Evolutionary conservation across 2,888 invertebrate genomes (phyloP).

Genomic region (Chouioia cunea): DNA sequence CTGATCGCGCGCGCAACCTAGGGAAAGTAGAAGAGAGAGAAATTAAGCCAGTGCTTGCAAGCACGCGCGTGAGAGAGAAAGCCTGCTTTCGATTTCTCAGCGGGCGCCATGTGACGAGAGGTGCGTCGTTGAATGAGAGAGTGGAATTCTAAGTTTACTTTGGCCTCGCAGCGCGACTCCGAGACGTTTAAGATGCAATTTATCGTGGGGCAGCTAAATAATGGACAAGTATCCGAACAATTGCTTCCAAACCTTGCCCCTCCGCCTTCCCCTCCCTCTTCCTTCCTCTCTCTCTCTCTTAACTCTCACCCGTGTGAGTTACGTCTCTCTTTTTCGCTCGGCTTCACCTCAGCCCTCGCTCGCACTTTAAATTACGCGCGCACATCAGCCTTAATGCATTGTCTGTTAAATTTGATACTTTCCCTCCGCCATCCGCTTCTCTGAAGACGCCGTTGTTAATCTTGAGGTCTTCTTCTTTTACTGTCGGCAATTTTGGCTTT

Average conservation of each 20-base stretch:
- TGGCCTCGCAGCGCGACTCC: conserved; percentile 23
- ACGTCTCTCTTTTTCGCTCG: conserved; percentile 7
- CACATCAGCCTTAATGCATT: conserved; percentile 2
- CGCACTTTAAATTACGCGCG: neutral
- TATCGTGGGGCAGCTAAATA: conserved; percentile 27
- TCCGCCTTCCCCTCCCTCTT: too few relatives aligned
- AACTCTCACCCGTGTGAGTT: conserved; percentile 14
- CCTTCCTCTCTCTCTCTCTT: too few relatives aligned
- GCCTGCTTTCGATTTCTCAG: conserved; percentile 36
- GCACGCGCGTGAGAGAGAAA: conserved; percentile 38
- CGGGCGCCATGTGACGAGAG: neutral
- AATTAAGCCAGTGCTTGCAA: too few relatives aligned
- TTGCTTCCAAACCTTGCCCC: neutral
- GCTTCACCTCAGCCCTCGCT: neutral
- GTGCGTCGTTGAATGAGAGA: too few relatives aligned
- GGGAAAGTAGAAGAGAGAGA: neutral
- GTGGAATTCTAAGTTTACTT: conserved; percentile 38
- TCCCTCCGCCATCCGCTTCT: neutral
- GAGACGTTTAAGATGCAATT: conserved; percentile 42
- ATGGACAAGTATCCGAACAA: conserved; percentile 34
- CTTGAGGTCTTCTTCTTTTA: too few relatives aligned
- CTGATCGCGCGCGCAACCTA: conserved; percentile 27
- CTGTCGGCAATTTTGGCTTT: too few relatives aligned
- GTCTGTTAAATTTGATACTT: conserved; percentile 20
- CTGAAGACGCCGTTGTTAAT: neutral